These are phyloP conservation scores for Hylaeus anthracinus DNA, from an alignment of 1,140 invertebrate genomes.

Conservation along the genomic window DNA sequence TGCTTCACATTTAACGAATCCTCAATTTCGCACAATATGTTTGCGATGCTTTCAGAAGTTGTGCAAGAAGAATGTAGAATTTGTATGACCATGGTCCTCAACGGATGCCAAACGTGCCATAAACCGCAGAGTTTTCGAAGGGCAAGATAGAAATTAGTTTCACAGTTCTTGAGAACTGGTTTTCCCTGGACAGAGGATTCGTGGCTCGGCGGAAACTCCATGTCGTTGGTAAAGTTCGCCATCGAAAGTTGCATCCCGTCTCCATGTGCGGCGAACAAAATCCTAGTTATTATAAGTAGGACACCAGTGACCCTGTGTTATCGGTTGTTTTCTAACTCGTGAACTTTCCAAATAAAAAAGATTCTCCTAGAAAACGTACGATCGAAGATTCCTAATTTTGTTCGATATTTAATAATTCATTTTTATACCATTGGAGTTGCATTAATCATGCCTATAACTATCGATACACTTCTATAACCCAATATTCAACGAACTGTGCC, in stretches of 20 bases:
- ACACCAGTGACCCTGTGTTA: neutral
- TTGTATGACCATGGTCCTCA: neutral
- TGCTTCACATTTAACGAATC: too few species aligned
- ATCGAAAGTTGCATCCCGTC: neutral
- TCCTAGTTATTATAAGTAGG: neutral
- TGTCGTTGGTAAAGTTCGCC: neutral
- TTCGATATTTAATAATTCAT: neutral
- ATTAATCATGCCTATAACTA: too few species aligned
- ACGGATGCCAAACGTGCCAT: neutral
- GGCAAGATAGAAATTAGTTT: conserved; percentile 12
- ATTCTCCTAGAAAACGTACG: neutral
- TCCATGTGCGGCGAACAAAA: neutral
- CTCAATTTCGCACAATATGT: too few species aligned
- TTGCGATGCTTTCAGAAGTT: too few species aligned
- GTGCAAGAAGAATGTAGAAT: neutral
- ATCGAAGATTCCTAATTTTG: neutral
- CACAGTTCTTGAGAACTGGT: neutral
- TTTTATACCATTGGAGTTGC: too few species aligned
- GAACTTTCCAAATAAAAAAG: neutral
- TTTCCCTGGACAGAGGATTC: conserved; percentile 11
- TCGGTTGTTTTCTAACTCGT: neutral
- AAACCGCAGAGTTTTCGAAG: neutral
- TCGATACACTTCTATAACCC: too few species aligned
- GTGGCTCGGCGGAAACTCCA: neutral
- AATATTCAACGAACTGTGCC: too few species aligned